Percentiles rank a stretch among this genome's conserved stretches.
phyloP scores from a whole-genome alignment of 1,140 invertebrate genomes.

The Eulimnadia texana region DNA sequence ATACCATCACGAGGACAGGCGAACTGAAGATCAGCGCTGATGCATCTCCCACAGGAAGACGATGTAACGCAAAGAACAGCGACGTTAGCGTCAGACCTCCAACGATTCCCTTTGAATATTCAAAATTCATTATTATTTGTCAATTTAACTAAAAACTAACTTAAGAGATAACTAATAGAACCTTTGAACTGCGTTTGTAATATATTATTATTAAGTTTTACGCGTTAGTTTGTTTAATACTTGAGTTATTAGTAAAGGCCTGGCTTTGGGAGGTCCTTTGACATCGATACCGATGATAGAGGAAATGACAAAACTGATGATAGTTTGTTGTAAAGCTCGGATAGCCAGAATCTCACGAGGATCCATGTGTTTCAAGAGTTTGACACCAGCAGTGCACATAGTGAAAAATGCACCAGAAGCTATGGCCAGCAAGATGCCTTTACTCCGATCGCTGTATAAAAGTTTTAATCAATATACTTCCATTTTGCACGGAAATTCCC shows the following conservation, averaged over 20 bases:
- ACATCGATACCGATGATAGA: background rate
- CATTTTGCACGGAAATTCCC: too few relatives aligned
- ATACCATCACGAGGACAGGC: constrained; percentile 37
- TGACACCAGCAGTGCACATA: background rate
- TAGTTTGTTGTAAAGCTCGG: background rate
- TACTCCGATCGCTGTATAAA: background rate
- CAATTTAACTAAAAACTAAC: background rate
- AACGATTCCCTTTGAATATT: constrained; percentile 31
- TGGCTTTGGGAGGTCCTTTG: background rate
- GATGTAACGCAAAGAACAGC: constrained; percentile 37
- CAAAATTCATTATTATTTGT: background rate
- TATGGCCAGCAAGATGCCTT: constrained; percentile 5
- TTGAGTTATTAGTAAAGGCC: background rate
- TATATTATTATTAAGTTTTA: background rate
- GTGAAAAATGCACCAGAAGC: constrained; percentile 7
- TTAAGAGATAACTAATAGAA: too few relatives aligned
- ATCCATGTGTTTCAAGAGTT: background rate
- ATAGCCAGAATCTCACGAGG: constrained; percentile 5
- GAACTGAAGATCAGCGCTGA: constrained; percentile 43
- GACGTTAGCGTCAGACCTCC: constrained; percentile 35
- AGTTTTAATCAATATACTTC: too few relatives aligned
- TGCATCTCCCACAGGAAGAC: constrained; percentile 39
- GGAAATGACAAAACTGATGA: background rate
- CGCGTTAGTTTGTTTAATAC: background rate
- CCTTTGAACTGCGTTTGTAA: too few relatives aligned